These are phyloP conservation scores for Microchrysa polita DNA, from an alignment of 2,888 invertebrate species.

Conservation along the genomic window DNA sequence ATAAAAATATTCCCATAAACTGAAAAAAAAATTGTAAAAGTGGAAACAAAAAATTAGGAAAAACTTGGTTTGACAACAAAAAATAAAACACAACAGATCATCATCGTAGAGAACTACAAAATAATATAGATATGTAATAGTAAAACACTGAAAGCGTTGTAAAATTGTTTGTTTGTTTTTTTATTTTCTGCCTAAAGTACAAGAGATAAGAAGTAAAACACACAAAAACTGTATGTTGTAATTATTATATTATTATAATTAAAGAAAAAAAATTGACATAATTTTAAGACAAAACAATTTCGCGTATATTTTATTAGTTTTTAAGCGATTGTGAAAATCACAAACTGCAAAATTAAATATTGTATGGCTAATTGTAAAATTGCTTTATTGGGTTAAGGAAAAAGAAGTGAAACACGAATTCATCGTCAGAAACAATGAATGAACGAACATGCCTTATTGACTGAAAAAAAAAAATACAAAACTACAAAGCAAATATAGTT, in stretches of 20 bases:
- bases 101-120: no score
- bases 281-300: background rate
- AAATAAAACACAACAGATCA: no score
- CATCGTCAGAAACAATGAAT: slow-evolving; percentile 17
- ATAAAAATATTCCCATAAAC: no score
- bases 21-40: no score
- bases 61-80: no score
- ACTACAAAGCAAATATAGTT: slow-evolving; percentile 22
- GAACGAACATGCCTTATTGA: slow-evolving; percentile 48
- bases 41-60: no score
- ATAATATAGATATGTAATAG: no score
- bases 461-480: slow-evolving; percentile 44
- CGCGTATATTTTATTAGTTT: background rate
- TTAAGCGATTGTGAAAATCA: background rate
- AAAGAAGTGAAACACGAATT: no score
- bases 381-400: slow-evolving; percentile 42
- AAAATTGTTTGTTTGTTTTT: background rate
- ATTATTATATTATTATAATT: background rate
- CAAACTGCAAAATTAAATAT: slow-evolving; percentile 9
- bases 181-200: background rate
- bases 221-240: background rate
- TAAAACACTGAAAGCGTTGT: no score
- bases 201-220: background rate
- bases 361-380: slow-evolving; percentile 44
- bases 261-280: slow-evolving; percentile 2